Conservation (phyloP, 1,140 invertebrate genomes). For the Saccostrea glomerata region DNA sequence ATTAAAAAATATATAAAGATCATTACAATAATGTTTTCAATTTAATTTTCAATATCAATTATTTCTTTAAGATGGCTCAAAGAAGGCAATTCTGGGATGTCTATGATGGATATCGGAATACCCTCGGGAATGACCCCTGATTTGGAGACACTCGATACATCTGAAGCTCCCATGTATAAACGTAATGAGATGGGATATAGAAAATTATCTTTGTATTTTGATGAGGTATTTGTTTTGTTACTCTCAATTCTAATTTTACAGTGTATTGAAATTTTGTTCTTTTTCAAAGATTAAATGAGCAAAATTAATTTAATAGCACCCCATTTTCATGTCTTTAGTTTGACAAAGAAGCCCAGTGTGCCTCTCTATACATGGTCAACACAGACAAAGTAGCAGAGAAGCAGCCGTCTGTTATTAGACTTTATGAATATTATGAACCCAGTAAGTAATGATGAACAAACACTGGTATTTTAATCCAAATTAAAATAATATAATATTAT, state of each 20-base stretch:
- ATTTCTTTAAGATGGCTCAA: conserved; percentile 59
- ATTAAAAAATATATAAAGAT: too few relatives aligned
- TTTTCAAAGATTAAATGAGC: too few relatives aligned
- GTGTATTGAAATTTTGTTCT: neutral
- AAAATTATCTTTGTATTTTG: conserved; percentile 53
- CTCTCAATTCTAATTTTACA: too few relatives aligned
- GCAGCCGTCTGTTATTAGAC: conserved; percentile 49
- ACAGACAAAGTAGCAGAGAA: conserved; percentile 48
- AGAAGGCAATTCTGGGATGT: conserved; percentile 63
- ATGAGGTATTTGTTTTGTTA: conserved; percentile 45
- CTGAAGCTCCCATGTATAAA: conserved; percentile 48
- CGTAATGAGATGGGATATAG: conserved; percentile 42
- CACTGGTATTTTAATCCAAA: too few relatives aligned
- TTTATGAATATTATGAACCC: conserved; percentile 60
- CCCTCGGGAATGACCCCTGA: conserved; percentile 68
- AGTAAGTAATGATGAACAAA: conserved; percentile 39
- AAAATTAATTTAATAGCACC: too few relatives aligned
- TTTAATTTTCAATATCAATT: neutral
- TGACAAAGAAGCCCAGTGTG: conserved; percentile 41
- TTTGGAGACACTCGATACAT: conserved; percentile 52
- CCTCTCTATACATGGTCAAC: conserved; percentile 46
- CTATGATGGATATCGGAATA: conserved; percentile 67
- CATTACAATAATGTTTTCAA: too few relatives aligned
- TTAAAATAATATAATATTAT: too few relatives aligned
- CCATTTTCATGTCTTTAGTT: conserved; percentile 27